A percentile compares a stretch with the other conserved stretches of the same genome.
Conservation (phyloP, 2,113 vertebrate species). For the Haemorhous mexicanus region DNA sequence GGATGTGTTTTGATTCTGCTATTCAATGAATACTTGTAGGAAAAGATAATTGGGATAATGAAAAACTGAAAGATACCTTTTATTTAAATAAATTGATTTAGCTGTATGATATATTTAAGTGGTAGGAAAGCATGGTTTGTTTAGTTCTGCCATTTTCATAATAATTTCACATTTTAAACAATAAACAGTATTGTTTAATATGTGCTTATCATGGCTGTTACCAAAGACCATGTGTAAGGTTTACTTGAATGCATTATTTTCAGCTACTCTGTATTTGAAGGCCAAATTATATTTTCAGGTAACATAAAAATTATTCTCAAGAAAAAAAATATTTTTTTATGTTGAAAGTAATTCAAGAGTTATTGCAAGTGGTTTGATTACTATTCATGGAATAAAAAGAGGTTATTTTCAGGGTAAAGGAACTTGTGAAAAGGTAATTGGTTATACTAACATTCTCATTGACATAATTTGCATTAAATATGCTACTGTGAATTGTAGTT, state of each 20-base stretch:
- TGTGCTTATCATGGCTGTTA: background rate
- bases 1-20: background rate
- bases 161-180: background rate
- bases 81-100: background rate
- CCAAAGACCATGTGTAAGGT: background rate
- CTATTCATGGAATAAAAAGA: slow-evolving; percentile 40
- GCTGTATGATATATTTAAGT: background rate
- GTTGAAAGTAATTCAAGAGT: background rate
- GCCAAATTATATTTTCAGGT: background rate
- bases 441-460: slow-evolving; percentile 59
- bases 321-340: background rate
- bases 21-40: background rate
- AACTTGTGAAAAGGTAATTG: slow-evolving; percentile 57
- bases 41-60: background rate
- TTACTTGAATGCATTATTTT: background rate
- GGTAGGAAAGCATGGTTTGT: background rate
- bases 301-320: background rate
- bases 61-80: background rate
- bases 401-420: slow-evolving; percentile 39
- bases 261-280: background rate
- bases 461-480: slow-evolving; percentile 58
- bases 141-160: background rate
- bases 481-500: slow-evolving; percentile 48
- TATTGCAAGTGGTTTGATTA: slow-evolving; percentile 9
- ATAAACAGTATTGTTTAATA: background rate